A percentile compares a stretch with the other conserved stretches of the same genome.
These are phyloP conservation scores for Chironomus riparius DNA, from an alignment of 2,888 invertebrate genomes.

Conservation along the genomic window DNA sequence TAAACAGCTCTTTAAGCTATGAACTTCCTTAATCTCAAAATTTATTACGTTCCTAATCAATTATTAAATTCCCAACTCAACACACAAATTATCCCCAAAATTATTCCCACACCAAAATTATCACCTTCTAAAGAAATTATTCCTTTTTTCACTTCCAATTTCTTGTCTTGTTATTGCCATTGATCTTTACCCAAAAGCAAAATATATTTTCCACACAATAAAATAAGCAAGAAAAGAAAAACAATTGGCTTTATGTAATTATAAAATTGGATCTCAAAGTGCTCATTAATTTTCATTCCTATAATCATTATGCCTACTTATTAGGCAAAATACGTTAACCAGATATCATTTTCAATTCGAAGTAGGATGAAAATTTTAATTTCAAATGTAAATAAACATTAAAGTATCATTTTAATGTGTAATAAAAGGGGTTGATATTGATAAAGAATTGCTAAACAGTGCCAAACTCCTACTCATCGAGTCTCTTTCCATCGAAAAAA, in stretches of 20 bases:
- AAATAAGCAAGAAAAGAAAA: background rate
- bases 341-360: background rate
- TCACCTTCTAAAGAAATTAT: too few species aligned
- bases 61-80: too few species aligned
- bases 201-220: too few species aligned
- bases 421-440: conserved; percentile 26
- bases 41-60: too few species aligned
- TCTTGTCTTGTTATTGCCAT: background rate
- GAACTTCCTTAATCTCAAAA: too few species aligned
- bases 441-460: conserved; percentile 12
- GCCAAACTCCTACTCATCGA: background rate
- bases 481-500: conserved; percentile 1
- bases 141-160: background rate
- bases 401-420: conserved; percentile 10
- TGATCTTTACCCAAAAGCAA: background rate
- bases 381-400: conserved; percentile 26
- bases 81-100: too few species aligned
- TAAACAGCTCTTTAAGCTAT: too few species aligned
- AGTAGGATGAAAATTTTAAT: conserved; percentile 15
- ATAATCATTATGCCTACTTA: background rate
- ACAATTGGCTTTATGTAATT: conserved; percentile 7
- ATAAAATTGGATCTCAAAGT: conserved; percentile 6
- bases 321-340: background rate
- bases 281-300: conserved; percentile 8
- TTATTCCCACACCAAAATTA: too few species aligned